Evolutionary conservation across 2,888 invertebrate species (phyloP).

Genomic region (Tuberolachnus salignus): DNA sequence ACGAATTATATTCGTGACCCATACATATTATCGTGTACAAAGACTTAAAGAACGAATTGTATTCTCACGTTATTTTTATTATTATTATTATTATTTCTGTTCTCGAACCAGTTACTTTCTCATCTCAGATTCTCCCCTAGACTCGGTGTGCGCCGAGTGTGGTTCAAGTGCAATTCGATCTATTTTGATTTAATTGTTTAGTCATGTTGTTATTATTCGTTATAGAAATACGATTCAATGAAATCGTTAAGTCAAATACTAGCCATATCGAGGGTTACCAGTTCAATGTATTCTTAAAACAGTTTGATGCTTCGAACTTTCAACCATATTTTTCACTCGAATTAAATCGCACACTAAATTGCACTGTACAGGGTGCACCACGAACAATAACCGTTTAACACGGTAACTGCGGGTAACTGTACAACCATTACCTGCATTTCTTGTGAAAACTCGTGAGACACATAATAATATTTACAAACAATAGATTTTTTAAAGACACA

Average conservation of each 20-base stretch:
- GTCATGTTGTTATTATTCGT: not conserved
- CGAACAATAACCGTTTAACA: too few relatives aligned
- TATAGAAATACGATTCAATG: not conserved
- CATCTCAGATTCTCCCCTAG: constrained; percentile 10
- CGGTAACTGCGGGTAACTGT: too few relatives aligned
- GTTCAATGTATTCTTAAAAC: not conserved
- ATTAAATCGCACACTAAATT: too few relatives aligned
- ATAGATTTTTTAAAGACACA: too few relatives aligned
- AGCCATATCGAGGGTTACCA: too few relatives aligned
- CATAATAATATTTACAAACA: too few relatives aligned
- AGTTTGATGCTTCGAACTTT: too few relatives aligned
- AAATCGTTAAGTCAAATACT: not conserved
- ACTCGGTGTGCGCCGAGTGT: not conserved
- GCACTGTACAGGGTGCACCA: too few relatives aligned
- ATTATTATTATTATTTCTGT: too few relatives aligned
- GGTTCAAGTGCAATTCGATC: constrained; percentile 32
- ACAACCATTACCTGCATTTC: too few relatives aligned
- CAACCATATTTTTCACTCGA: too few relatives aligned
- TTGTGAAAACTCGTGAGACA: too few relatives aligned
- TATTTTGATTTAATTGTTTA: constrained; percentile 37
- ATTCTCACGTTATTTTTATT: constrained; percentile 45
- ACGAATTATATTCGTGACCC: constrained; percentile 47
- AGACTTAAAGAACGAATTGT: constrained; percentile 37
- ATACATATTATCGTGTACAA: constrained; percentile 42
- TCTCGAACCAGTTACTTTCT: constrained; percentile 33